phyloP scores from a whole-genome alignment of 2,113 vertebrate species.

The Muntiacus reevesi region DNA sequence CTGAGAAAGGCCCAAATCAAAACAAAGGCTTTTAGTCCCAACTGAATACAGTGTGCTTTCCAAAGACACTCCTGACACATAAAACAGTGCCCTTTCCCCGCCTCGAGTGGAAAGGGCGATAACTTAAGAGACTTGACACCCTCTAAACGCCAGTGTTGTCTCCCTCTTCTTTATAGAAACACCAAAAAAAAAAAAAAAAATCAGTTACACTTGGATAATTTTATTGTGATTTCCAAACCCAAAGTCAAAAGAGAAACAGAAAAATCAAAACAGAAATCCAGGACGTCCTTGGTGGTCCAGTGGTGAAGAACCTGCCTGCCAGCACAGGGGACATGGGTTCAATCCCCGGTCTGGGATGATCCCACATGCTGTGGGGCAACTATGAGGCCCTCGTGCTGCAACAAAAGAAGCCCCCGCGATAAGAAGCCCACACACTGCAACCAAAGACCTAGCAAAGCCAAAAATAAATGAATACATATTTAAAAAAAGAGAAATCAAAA shows the following conservation, averaged over 20 bases:
- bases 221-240: neutral
- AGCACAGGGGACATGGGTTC: neutral
- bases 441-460: neutral
- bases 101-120: neutral
- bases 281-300: neutral
- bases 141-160: neutral
- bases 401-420: accelerated
- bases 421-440: neutral
- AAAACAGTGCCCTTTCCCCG: neutral
- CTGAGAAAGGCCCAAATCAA: neutral
- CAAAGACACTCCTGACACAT: neutral
- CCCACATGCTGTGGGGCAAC: neutral
- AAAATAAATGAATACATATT: neutral
- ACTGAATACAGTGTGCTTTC: neutral
- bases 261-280: neutral
- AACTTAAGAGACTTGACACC: neutral
- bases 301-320: neutral
- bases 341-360: neutral
- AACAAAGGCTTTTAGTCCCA: neutral
- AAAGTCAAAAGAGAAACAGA: neutral
- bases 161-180: neutral
- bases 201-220: neutral
- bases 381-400: neutral
- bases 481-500: neutral
- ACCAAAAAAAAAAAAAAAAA: neutral